Percentiles rank a stretch among this genome's conserved stretches.
Conservation (phyloP, 2,797 vertebrate genomes). For the Sarcophilus harrisii region DNA sequence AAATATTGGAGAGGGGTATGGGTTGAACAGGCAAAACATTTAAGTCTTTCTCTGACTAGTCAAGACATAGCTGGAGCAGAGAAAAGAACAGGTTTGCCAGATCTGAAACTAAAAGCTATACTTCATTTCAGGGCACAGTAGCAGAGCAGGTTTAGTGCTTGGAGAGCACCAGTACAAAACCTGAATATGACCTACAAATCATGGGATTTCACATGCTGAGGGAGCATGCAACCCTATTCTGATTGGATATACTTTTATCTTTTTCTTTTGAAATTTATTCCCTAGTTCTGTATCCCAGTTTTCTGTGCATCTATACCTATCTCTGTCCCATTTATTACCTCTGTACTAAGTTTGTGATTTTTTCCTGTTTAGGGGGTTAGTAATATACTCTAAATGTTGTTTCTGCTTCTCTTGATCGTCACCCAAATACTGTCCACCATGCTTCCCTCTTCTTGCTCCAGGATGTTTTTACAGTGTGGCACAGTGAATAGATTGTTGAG, state of each 20-base stretch:
- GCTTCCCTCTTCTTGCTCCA: neutral
- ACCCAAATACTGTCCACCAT: neutral
- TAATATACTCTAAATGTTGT: neutral
- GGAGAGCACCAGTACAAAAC: neutral
- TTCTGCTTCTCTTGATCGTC: neutral
- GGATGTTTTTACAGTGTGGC: neutral
- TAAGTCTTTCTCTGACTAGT: neutral
- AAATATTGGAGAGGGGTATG: neutral
- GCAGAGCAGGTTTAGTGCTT: neutral
- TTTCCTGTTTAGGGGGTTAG: neutral
- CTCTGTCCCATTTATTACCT: neutral
- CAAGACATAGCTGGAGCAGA: neutral
- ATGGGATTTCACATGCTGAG: neutral
- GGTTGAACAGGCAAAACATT: neutral
- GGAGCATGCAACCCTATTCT: no score
- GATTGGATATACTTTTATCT: neutral
- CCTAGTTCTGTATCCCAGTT: neutral
- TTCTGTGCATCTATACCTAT: neutral
- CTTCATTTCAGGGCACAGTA: neutral
- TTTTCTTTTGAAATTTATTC: neutral
- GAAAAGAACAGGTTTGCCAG: neutral
- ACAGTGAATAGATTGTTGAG: neutral
- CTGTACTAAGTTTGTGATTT: neutral
- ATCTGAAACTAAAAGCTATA: neutral
- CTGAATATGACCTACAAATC: neutral